Conservation (phyloP, 1,140 invertebrate species). For the Sarcophaga peregrina region DNA sequence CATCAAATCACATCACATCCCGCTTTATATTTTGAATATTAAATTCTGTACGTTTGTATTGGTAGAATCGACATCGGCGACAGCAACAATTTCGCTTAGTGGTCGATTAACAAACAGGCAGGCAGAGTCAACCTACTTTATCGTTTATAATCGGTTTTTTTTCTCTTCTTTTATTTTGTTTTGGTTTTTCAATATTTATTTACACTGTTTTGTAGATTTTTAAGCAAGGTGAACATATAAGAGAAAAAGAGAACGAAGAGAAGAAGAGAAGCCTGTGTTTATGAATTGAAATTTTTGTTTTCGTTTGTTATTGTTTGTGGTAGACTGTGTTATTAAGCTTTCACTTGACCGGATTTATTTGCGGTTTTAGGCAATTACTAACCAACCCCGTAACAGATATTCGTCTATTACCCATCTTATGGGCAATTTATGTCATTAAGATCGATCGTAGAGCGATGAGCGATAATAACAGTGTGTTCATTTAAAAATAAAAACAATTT, state of each 20-base stretch:
- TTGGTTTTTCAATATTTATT: slow-evolving; percentile 35
- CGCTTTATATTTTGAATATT: neutral
- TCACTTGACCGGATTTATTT: slow-evolving; percentile 32
- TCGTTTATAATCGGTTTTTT: neutral
- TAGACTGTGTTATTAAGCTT: neutral
- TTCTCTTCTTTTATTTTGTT: neutral
- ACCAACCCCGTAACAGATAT: neutral
- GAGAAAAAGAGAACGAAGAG: neutral
- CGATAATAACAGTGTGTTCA: too few relatives aligned
- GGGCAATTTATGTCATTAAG: neutral
- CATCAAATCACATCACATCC: too few relatives aligned
- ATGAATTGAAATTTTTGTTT: neutral
- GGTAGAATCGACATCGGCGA: neutral
- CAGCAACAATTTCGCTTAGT: neutral
- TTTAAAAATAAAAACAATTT: too few relatives aligned
- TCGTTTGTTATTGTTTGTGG: too few relatives aligned
- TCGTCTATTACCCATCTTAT: neutral
- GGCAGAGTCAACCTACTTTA: slow-evolving; percentile 20
- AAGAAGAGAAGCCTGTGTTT: neutral
- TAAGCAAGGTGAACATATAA: neutral
- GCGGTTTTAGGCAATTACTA: slow-evolving; percentile 32
- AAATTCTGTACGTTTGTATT: neutral
- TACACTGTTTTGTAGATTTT: slow-evolving; percentile 25
- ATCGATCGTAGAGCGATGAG: too few relatives aligned
- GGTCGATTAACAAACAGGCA: neutral